These are phyloP conservation scores for Syngnathus scovelli DNA, from an alignment of 2,113 vertebrate species.

Conservation along the genomic window DNA sequence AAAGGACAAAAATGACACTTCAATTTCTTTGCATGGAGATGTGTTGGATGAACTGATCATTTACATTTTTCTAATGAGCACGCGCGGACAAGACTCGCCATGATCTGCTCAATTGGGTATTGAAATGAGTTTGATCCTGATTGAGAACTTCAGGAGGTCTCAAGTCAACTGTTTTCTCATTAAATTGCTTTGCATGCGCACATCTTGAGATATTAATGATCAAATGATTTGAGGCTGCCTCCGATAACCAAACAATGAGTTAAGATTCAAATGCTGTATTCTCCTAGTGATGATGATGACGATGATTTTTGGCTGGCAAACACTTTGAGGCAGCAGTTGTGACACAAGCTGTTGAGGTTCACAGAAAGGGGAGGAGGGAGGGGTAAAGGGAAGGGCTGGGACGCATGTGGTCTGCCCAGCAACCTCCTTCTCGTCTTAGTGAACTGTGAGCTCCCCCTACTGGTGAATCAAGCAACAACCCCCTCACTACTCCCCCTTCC, in stretches of 20 bases:
- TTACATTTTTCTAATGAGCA: too few relatives aligned
- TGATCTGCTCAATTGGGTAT: too few relatives aligned
- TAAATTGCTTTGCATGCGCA: too few relatives aligned
- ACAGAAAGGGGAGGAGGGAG: constrained; percentile 9
- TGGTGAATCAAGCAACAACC: constrained; percentile 46
- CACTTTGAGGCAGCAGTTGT: constrained; percentile 15
- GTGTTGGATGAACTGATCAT: too few relatives aligned
- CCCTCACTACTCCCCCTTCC: neutral
- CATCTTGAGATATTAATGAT: constrained; percentile 19
- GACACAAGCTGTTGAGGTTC: constrained; percentile 21
- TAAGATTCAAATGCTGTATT: neutral
- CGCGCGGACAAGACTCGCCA: too few relatives aligned
- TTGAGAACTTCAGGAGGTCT: too few relatives aligned
- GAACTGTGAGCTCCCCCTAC: constrained; percentile 86
- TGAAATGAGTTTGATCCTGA: too few relatives aligned
- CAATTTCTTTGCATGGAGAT: too few relatives aligned
- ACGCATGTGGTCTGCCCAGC: constrained; percentile 32
- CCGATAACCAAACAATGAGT: neutral
- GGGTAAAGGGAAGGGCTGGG: constrained; percentile 13
- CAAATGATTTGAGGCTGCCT: constrained; percentile 29
- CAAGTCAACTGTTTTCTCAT: too few relatives aligned
- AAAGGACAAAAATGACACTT: too few relatives aligned
- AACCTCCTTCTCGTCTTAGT: constrained; percentile 35
- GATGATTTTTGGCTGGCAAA: constrained; percentile 7
- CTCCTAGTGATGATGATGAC: neutral